Evolutionary conservation across 2,888 invertebrate genomes (phyloP).

Genomic region (Brenthis hecate): DNA sequence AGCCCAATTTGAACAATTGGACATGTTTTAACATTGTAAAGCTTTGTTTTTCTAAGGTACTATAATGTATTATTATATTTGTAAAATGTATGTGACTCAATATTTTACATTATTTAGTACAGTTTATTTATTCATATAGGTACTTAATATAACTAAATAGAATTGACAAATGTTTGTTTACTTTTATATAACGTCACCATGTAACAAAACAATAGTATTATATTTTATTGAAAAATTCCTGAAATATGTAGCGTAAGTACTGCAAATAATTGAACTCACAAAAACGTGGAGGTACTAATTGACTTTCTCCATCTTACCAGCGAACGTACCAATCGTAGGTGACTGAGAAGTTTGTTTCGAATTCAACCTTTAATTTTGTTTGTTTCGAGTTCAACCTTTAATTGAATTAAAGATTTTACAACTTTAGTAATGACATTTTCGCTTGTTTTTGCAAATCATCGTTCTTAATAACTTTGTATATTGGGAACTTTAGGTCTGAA

Average conservation of each 20-base stretch:
- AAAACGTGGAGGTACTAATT: background rate
- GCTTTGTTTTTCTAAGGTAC: background rate
- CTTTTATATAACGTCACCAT: background rate
- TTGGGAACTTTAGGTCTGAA: too few relatives aligned
- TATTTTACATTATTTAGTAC: background rate
- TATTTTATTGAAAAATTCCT: slow-evolving; percentile 1
- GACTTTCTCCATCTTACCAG: too few relatives aligned
- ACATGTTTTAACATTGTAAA: slow-evolving; percentile 5
- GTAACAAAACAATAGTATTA: background rate
- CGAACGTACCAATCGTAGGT: too few relatives aligned
- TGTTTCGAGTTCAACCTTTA: too few relatives aligned
- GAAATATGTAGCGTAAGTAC: background rate
- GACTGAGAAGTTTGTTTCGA: too few relatives aligned
- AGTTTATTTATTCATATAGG: background rate
- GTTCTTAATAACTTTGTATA: too few relatives aligned
- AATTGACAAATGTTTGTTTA: background rate
- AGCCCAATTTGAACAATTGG: slow-evolving; percentile 26
- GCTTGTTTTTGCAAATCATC: too few relatives aligned
- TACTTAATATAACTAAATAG: background rate
- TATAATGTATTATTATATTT: background rate
- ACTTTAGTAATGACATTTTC: too few relatives aligned
- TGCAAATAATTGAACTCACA: background rate
- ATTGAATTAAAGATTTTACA: too few relatives aligned
- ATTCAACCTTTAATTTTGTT: too few relatives aligned
- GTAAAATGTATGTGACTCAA: background rate